Evolutionary conservation across 1,140 invertebrate species (phyloP).

Genomic region (Lysiphlebus fabarum): DNA sequence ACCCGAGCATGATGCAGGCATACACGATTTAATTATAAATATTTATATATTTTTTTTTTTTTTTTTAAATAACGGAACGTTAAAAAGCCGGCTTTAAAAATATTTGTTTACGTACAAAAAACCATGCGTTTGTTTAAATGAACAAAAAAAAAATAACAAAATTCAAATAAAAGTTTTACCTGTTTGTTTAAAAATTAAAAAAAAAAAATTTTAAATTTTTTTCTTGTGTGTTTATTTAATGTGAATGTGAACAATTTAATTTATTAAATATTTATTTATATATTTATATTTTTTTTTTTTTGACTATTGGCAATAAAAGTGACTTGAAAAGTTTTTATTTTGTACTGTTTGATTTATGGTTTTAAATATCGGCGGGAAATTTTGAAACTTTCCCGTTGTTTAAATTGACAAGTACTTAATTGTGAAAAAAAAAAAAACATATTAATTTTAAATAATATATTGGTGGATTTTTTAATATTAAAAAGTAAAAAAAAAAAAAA

Average conservation of each 20-base stretch:
- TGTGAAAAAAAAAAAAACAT: not conserved
- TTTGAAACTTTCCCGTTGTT: no score
- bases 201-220: not conserved
- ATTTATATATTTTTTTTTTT: constrained; percentile 13
- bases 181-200: not conserved
- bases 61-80: no score
- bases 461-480: not conserved
- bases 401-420: not conserved
- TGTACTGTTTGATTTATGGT: not conserved
- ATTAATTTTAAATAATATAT: not conserved
- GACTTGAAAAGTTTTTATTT: constrained; percentile 7
- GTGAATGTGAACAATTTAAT: constrained; percentile 12
- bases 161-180: not conserved
- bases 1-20: constrained; percentile 20
- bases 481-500: not conserved
- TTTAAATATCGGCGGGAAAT: not conserved
- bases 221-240: not conserved
- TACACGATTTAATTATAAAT: constrained; percentile 5
- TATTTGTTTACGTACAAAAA: no score
- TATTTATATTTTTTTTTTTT: constrained; percentile 8
- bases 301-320: no score
- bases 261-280: not conserved
- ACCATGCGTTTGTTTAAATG: not conserved
- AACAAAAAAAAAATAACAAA: not conserved
- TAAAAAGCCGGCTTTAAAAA: not conserved